Base-by-base conservation (phyloP, 2,797 vertebrate species). In the Etheostoma perlongum region DNA sequence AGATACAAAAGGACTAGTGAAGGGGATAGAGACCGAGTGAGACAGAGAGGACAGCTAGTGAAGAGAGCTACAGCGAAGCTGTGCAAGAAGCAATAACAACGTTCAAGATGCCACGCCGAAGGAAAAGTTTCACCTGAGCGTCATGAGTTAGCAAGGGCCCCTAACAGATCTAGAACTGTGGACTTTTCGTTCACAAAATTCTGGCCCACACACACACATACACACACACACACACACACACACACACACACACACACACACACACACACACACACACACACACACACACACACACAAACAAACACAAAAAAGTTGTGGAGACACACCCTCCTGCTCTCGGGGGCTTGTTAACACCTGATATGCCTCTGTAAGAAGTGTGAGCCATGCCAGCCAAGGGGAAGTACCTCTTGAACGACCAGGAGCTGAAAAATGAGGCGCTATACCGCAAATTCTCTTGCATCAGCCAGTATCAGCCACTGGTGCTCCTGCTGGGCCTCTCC, bases 381-480 rank as follows among this genome's bases (percentile, higher is more conserved):
- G 78, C 85, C 92, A 99, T 99, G 98, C 98, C 97, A 71, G 95
- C 97, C 70, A 99, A 98, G 87, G 97, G 98, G 86, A 97, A 97
- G 93, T 99, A 99, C 93, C 96, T 98, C 85, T 92, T 99, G 82
- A 98, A 97, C 0, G 95, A 97, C 75, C 96, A 93, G 3, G 95
- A 97, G 81, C 92, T 95, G 67, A 96, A 96, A 92, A 94, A 95
- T 81, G 94, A 96, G 81, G 95, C 95, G 0, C 94, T 99, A 33
- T 99, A 98, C 6, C 95, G 96, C 87, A 97, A 97, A 92, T 99
- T 97, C 89, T 95, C 95, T 64, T 98, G 96, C 79, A 97, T 96
- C 69, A 97, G 95, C 89, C 98, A 99, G 91, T 97, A 98, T 70
- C 97, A 97, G 0, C 96, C 96, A 0, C 95, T 99, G 85, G 95